phyloP scores from a whole-genome alignment of 2,113 vertebrate genomes.

The Cavia porcellus region DNA sequence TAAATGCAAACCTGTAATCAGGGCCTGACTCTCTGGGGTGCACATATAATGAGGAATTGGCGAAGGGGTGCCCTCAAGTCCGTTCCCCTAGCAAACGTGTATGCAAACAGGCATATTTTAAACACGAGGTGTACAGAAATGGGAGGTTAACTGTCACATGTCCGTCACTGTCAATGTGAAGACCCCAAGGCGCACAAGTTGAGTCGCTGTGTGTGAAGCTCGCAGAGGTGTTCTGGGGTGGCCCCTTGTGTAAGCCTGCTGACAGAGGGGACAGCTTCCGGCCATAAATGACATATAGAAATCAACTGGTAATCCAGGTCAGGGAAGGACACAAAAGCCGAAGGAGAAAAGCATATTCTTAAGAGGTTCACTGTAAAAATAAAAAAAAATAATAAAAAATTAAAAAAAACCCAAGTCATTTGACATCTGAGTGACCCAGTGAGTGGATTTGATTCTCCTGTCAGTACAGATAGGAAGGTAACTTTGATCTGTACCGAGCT shows the following conservation, averaged over 20 bases:
- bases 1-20: background rate
- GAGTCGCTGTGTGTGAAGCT: background rate
- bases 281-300: background rate
- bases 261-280: background rate
- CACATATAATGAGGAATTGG: background rate
- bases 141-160: background rate
- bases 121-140: background rate
- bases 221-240: no score
- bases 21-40: background rate
- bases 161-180: background rate
- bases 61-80: no score
- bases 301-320: background rate
- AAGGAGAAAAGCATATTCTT: background rate
- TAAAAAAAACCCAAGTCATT: background rate
- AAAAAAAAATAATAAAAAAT: no score
- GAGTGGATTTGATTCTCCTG: background rate
- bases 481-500: constrained; percentile 56
- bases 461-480: constrained; percentile 21
- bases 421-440: background rate
- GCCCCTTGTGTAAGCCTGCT: accelerated
- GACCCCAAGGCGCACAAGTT: background rate
- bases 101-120: background rate
- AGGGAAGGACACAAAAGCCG: background rate
- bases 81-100: background rate
- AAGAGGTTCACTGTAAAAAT: background rate